Conservation (phyloP, 2,888 invertebrate genomes). For the Meteorus colon region DNA sequence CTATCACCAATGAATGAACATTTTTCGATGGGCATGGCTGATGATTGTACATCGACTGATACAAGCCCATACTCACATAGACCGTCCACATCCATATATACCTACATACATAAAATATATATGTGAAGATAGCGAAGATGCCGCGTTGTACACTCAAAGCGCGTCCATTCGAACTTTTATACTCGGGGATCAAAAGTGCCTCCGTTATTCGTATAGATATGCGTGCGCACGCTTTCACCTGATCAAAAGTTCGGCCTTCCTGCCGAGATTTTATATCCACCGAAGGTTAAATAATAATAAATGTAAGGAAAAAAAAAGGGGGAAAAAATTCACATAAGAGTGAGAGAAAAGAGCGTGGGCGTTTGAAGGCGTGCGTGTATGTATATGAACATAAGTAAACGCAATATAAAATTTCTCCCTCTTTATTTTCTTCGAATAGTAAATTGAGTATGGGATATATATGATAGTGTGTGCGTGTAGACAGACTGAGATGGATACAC, state of each 20-base stretch:
- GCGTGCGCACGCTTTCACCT: slow-evolving; percentile 36
- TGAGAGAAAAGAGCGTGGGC: slow-evolving; percentile 23
- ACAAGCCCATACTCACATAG: neutral
- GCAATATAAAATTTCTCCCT: slow-evolving; percentile 34
- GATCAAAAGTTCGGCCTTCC: slow-evolving; percentile 29
- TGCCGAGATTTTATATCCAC: slow-evolving; percentile 20
- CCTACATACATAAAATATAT: neutral
- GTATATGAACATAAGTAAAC: slow-evolving; percentile 30
- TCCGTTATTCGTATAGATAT: slow-evolving; percentile 36
- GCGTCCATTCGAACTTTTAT: slow-evolving; percentile 31
- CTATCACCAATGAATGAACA: slow-evolving; percentile 43
- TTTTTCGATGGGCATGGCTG: slow-evolving; percentile 34
- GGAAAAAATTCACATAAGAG: neutral
- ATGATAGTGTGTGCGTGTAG: neutral
- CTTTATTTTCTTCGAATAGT: slow-evolving; percentile 9
- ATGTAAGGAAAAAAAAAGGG: too few species aligned
- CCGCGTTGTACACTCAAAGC: slow-evolving; percentile 22
- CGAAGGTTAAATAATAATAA: slow-evolving; percentile 23
- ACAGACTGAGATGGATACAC: slow-evolving; percentile 25
- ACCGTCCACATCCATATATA: neutral
- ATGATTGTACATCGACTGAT: slow-evolving; percentile 18
- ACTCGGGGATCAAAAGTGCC: slow-evolving; percentile 37
- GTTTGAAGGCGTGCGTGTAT: slow-evolving; percentile 32
- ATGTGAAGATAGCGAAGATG: slow-evolving; percentile 23
- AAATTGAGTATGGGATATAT: slow-evolving; percentile 12